phyloP scores from a whole-genome alignment of 2,113 vertebrate species.

The Silurus asotus region DNA sequence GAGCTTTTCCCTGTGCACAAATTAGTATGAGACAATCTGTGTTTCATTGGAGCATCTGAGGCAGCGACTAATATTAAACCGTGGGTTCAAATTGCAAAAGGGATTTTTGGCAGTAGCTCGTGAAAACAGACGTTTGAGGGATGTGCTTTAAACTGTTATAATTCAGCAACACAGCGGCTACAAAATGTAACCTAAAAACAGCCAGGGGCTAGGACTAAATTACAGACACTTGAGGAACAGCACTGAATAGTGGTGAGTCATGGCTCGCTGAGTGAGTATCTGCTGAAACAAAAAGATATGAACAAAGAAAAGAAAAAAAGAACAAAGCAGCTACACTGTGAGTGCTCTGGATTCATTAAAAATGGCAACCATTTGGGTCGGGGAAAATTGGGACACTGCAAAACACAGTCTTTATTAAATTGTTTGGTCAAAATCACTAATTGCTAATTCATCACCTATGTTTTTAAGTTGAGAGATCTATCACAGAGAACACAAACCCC shows the following conservation, averaged over 20 bases:
- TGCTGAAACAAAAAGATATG: constrained; percentile 11
- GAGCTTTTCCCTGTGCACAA: not conserved
- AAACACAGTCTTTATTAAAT: not conserved
- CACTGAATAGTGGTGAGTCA: constrained; percentile 2
- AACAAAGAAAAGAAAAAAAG: not conserved
- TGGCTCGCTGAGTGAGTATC: not conserved
- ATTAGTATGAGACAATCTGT: not conserved
- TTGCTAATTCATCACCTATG: not conserved
- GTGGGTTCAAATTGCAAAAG: not conserved
- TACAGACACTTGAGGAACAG: constrained; percentile 12
- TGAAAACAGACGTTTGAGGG: not conserved
- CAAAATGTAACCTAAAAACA: constrained; percentile 4
- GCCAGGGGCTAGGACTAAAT: constrained; percentile 6
- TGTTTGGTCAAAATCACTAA: not conserved
- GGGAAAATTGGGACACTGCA: not conserved
- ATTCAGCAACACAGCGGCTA: not conserved
- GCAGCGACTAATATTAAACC: not conserved
- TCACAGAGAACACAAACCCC: not conserved
- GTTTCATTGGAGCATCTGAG: not conserved
- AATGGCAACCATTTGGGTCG: not conserved
- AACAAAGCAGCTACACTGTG: not conserved
- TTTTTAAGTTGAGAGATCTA: not conserved
- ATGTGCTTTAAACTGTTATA: not conserved
- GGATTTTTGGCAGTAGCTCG: not conserved
- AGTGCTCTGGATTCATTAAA: not conserved